Evolutionary conservation across 2,888 invertebrate species (phyloP).

Genomic region (Apodemia hepburni): DNA sequence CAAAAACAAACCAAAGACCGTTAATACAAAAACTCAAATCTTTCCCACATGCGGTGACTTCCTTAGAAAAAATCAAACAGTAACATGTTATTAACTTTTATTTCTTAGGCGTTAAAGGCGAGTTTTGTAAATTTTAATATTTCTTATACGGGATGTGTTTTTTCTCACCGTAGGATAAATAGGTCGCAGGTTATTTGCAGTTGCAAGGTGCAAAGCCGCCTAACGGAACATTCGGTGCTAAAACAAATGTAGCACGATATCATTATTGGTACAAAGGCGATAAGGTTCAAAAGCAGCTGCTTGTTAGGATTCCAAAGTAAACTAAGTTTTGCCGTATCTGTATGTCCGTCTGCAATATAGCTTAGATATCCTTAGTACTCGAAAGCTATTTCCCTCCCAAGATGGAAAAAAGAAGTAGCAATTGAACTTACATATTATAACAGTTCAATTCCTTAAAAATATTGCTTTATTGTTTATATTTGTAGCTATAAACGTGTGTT

Average conservation of each 20-base stretch:
- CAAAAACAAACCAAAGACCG: conserved; percentile 59
- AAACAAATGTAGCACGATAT: conserved; percentile 65
- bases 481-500: too few species aligned
- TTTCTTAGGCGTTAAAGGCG: conserved; percentile 16
- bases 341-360: too few species aligned
- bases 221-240: conserved; percentile 67
- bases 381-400: too few species aligned
- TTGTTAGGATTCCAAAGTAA: too few species aligned
- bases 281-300: conserved; percentile 53
- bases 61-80: conserved; percentile 17
- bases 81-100: conserved; percentile 24
- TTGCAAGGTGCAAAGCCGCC: conserved; percentile 68
- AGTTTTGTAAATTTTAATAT: conserved; percentile 23
- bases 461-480: too few species aligned
- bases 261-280: conserved; percentile 50
- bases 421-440: too few species aligned
- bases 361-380: too few species aligned
- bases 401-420: too few species aligned
- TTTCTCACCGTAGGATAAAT: conserved; percentile 64
- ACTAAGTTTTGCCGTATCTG: too few species aligned
- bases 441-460: too few species aligned
- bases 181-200: conserved; percentile 77
- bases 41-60: conserved; percentile 59
- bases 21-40: conserved; percentile 64
- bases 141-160: conserved; percentile 39